Base-by-base conservation (phyloP, 30 jellyfish, hydroid and myxozoan species). In the Pseudorhiza aurosa region DNA sequence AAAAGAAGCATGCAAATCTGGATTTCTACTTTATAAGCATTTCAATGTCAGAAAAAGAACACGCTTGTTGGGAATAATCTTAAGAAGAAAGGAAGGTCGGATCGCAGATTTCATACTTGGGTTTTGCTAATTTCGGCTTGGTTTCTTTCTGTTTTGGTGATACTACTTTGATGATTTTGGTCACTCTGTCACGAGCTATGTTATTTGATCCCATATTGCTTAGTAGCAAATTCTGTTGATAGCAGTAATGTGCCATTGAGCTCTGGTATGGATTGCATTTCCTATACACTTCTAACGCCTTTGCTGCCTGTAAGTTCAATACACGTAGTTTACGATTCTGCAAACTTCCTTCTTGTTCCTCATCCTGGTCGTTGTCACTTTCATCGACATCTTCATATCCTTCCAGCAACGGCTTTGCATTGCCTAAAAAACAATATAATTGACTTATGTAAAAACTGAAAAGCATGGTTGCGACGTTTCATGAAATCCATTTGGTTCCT, bases 401-500 rank as follows among this genome's bases (percentile, higher is more conserved):
- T 36, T 80, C 91, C 4, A 80, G 76, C 21, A 80, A n/a, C 18
- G 82, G 91, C 40, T 55, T 65, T 21, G 91, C 91, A 2, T 70
- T 21, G 21, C 71, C 91, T 80, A 44, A 19, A 28, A 15, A 27
- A 5, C 11, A 77, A n/a, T n/a, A n/a, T n/a, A n/a, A n/a, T n/a
- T n/a, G n/a, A n/a, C n/a, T n/a, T n/a, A 68, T 29, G 27, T 5
- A 6, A 17, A 10, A 4, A 42, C 21, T 46, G 24, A 37, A 17
- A 8, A 37, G 68, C 11, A 22, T 8, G 59, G 62, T 15, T 10
- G 59, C 28, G 76, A 29, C 18, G 11, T 15, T 7, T 24, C 63
- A 8, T 10, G 14, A 18, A 15, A 26, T 1, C 0, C 1, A 56
- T 56, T 56, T 22, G 22, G n/a, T n/a, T n/a, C n/a, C n/a, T n/a